Base-by-base conservation (phyloP, 2,888 invertebrate genomes). In the Volucella bombylans region DNA sequence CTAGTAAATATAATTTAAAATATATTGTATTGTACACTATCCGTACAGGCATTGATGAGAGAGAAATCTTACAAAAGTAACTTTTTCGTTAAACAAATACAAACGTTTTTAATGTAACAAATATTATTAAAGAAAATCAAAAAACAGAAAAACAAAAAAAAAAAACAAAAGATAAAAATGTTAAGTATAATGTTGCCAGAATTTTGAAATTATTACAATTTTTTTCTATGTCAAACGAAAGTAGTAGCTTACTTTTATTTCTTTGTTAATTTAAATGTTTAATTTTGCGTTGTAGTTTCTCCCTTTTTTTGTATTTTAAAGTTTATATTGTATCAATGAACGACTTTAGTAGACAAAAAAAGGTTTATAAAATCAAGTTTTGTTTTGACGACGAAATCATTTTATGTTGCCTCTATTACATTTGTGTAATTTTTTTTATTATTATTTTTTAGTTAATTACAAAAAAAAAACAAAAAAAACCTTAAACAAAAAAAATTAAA, bases 131-230 rank as follows among this genome's bases (percentile, higher is more conserved):
- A 43, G 54, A 74, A 18, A 18, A 18, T 18, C 18, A 18, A 80
- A 38, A 73, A 87, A 86, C 81, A 50, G 41, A 38, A 73, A 73
- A 18, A 18, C 18, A 18, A 72, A 55, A 59, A 43, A 47, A 38
- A 55, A 15, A 10, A 31, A 55, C 49, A 4, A 50, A 23, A 52
- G 64, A 77, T 41, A 49, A 18, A 15, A 50, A 47, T 67, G 50
- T 78, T 82, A 65, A 57, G 43, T 59, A 73, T 57, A 68, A 49
- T 74, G 73, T 86, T 82, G 77, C 85, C 73, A 81, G 71, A 76
- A 85, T 85, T 85, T 81, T 85, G 71, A 55, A 73, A 55, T 47
- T 74, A 55, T 47, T 74, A 71, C 80, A 83, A 80, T 76, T 74
- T 65, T 71, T 73, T 69, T 50, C 31, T 45, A 49, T 31, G 38